Percentiles rank a stretch among this genome's conserved stretches.
Conservation (phyloP, 2,797 vertebrate species). For the Psittacula echo region DNA sequence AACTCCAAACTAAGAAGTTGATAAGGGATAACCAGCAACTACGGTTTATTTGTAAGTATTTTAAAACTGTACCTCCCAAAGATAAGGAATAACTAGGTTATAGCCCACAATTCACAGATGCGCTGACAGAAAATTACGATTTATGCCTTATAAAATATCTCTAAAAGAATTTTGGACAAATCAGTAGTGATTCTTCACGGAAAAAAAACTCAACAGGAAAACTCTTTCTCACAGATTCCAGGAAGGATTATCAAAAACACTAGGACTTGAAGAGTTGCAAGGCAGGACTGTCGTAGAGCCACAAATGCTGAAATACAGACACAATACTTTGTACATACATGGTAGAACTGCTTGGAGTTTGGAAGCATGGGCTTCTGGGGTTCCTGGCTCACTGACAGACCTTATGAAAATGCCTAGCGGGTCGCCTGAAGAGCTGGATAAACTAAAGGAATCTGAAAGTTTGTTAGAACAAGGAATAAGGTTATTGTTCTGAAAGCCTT, state of each 20-base stretch:
- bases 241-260: not conserved
- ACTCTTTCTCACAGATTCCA: not conserved
- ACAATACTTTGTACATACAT: not conserved
- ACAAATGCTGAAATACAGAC: not conserved
- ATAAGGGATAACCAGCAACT: not conserved
- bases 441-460: not conserved
- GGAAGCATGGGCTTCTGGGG: not conserved
- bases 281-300: not conserved
- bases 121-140: not conserved
- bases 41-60: not conserved
- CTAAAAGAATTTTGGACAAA: not conserved
- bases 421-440: accelerated
- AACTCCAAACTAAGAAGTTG: not conserved
- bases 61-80: not conserved
- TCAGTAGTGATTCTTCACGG: not conserved
- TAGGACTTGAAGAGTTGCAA: not conserved
- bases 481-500: not conserved
- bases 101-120: not conserved
- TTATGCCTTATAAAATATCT: not conserved
- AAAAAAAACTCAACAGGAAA: not conserved
- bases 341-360: not conserved
- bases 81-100: not conserved
- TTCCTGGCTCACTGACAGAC: not conserved
- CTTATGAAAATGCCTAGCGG: not conserved
- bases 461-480: not conserved